Evolutionary conservation across 2,888 invertebrate genomes (phyloP).

Genomic region (Tineola bisselliella): DNA sequence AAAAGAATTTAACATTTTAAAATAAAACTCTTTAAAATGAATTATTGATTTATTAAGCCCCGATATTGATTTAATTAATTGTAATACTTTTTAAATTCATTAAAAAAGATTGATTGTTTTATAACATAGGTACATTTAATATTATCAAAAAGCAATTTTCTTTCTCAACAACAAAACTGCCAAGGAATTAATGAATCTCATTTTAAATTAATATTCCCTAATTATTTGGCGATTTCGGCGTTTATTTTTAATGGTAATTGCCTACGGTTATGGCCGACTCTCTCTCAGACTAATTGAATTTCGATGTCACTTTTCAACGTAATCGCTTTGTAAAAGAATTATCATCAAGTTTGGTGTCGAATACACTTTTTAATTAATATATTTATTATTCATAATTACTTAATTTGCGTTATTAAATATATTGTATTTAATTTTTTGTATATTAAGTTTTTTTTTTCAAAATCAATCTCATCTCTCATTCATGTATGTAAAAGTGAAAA

Average conservation of each 20-base stretch:
- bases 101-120: too few relatives aligned
- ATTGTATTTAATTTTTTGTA: background rate
- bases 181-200: background rate
- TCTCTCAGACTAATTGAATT: conserved; percentile 20
- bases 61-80: too few relatives aligned
- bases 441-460: background rate
- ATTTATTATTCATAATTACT: conserved; percentile 12
- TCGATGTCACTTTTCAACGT: conserved; percentile 18
- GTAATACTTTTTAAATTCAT: too few relatives aligned
- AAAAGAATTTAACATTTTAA: too few relatives aligned
- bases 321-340: conserved; percentile 3
- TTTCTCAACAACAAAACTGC: background rate
- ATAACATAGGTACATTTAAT: too few relatives aligned
- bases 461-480: too few relatives aligned
- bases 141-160: background rate
- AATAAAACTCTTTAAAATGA: too few relatives aligned
- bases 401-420: too few relatives aligned
- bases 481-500: too few relatives aligned
- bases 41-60: too few relatives aligned
- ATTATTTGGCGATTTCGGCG: conserved; percentile 8
- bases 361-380: conserved; percentile 14
- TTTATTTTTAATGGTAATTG: conserved; percentile 9
- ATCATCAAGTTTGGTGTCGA: background rate
- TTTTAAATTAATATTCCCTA: conserved; percentile 8
- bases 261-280: conserved; percentile 2